Base-by-base conservation (phyloP, 2,113 vertebrate species). In the Melozone crissalis region DNA sequence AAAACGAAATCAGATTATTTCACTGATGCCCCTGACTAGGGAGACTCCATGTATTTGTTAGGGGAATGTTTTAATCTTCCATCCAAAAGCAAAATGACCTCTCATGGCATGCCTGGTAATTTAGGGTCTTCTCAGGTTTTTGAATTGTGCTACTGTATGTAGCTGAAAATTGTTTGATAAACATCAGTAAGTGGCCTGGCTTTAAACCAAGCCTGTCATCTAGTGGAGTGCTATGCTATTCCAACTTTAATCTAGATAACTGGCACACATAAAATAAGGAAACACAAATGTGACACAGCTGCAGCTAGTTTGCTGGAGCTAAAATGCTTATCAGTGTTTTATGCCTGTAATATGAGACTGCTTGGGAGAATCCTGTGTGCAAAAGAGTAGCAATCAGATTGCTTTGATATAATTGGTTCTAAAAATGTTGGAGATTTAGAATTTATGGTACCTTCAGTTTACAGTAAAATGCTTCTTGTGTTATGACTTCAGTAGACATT, bases 181-280 rank as follows among this genome's bases (percentile, higher is more conserved):
- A 89, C 93, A 96, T 97, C 79, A 67, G 93, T 96, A 95, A 98
- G 91, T 96, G 92, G 71, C 79, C 94, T 97, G 97, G 97, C 97
- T 95, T 91, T 97, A 97, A 97, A 97, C 97, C 97, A 98, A 97
- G 95, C 84, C 96, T 97, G 97, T 98, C 97, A 97, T 97, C 95
- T 97, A 97, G 91, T 96, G 91, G 94, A 98, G 86, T 96, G 83
- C 94, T 93, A 93, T 81, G 94, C 96, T 97, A 97, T 97, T 97
- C 96, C 96, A 97, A 93, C 95, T 96, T 95, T 97, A 94, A 96
- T 97, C 96, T 94, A 95, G 94, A 95, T 97, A 97, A 97, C 96
- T 94, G 93, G 95, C 94, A 94, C 91, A 87, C 76, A 96, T 94
- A 97, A 98, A 98, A 92, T 84, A 97, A 96, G 79, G 91, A 87